phyloP scores from a whole-genome alignment of 1,140 invertebrate species.

The Nautilus pompilius region DNA sequence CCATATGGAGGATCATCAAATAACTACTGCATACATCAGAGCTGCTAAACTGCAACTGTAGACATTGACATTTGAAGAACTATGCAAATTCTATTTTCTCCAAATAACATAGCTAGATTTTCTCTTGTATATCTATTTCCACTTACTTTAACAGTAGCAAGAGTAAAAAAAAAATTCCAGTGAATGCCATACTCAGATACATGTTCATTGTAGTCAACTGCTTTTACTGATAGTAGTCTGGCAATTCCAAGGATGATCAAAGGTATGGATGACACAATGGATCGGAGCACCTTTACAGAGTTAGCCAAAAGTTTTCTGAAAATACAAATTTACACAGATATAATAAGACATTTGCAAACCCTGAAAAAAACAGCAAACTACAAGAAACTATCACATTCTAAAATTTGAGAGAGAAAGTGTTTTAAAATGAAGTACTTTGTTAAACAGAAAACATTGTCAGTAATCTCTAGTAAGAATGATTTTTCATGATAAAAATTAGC shows the following conservation, averaged over 20 bases:
- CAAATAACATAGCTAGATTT: no score
- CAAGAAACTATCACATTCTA: no score
- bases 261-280: slow-evolving; percentile 28
- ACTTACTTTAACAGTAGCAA: slow-evolving; percentile 74
- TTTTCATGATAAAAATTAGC: neutral
- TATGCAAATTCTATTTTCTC: no score
- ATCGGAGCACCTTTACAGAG: no score
- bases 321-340: slow-evolving; percentile 1
- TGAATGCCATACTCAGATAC: slow-evolving; percentile 90
- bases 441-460: neutral
- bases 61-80: no score
- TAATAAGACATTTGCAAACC: neutral
- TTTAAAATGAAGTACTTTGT: neutral
- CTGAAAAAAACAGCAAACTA: neutral
- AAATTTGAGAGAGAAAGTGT: slow-evolving; percentile 5
- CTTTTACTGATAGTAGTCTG: slow-evolving; percentile 59
- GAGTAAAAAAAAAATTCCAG: slow-evolving; percentile 96
- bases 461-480: neutral
- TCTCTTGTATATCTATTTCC: neutral
- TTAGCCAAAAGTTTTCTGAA: slow-evolving; percentile 4
- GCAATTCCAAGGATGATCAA: slow-evolving; percentile 66
- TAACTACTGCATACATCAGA: no score
- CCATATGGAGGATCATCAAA: no score
- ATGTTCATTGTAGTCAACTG: slow-evolving; percentile 76
- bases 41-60: no score